Evolutionary conservation across 1,140 invertebrate genomes (phyloP), one percentile per base, ranked within the genome.

Genomic region (Holcopasites calliopsidis): DNA sequence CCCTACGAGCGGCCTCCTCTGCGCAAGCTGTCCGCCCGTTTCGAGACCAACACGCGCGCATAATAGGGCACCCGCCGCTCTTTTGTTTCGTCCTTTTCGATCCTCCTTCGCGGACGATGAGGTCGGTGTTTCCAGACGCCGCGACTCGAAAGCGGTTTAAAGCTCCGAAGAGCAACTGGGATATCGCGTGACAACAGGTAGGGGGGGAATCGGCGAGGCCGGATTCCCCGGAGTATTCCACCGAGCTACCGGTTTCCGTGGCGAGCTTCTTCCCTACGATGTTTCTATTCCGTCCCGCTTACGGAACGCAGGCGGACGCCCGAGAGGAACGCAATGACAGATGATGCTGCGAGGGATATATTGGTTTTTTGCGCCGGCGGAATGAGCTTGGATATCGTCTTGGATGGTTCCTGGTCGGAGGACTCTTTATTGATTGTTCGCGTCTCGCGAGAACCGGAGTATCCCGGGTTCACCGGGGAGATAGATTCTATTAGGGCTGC

Each of bases 161-260:
- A 75, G 60, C 69, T 75, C 35, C 69, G 71, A 68, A 82, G 84
- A 65, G 78, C 74, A 73, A 76, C 57, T 42, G 47, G 83, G 73
- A 71, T 86, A 85, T 85, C 81, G 75, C 72, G 77, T 85, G 76
- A 85, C 85, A 86, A 86, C 85, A 84, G 84, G 83, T 86, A 85
- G 74, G 60, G 60, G 58, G 61, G 57, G 61, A 55, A 73, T 68
- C 64, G 44, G 49, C 60, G 54, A 35, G 38, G 60, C 69, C 61
- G 83, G 72, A 79, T 80, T 77, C 68, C 47, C 77, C 18, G 60
- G 61, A 76, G 80, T 49, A 83, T 82, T 79, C 40, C n/a, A 60
- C 3, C 26, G 31, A n/a, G 83, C 83, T 84, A 85, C 84, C 83
- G 76, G 78, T 86, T 85, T 78, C 28, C 38, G 31, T 49, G 28